Base-by-base conservation (phyloP, 2,888 invertebrate species). In the Punctoribates punctum region DNA sequence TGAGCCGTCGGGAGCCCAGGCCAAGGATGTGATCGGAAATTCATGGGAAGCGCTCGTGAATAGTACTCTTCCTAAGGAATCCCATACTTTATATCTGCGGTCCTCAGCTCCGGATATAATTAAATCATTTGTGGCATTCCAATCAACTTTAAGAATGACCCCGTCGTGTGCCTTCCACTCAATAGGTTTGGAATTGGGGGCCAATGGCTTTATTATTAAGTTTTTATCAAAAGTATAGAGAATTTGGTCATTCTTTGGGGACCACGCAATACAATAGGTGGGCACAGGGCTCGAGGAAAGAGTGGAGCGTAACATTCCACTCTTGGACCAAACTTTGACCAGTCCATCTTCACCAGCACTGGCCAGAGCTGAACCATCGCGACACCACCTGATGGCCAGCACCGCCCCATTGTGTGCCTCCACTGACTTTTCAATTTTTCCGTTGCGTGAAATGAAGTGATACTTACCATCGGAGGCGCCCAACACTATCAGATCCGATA, bases 121-220 rank as follows among this genome's bases (percentile, higher is more conserved):
- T 13, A 88, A 82, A 78, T 84, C 84, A 75, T 86, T 87, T 46
- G 86, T 85, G 29, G 86, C 84, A 81, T 86, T 88, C 89, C 89
- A 89, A 74, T 87, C 86, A 6, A 88, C 85, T 79, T 86, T 87
- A 70, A 98, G 86, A 77, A 99, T 91, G 1, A 97, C 85, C 0
- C 93, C 94, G 81, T 98, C 97, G 82, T 99, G 99, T 5, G 94
- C 99, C 83, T 92, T 91, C 96, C 97, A 97, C 92, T 95, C 83
- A 17, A 77, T 83, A 5, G 87, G 85, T 81, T 87, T 87, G 62
- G 85, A 84, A 81, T 87, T 87, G 2, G 85, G 84, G 76, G 87
- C 86, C 57, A 89, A 82, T 3, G 88, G 86, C 81, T 88, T 89
- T 79, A 89, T 87, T 74, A 87, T 85, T 20, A 89, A 83, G 77